Conservation (phyloP, 2,888 invertebrate species). For the Masnerella sp. region DNA sequence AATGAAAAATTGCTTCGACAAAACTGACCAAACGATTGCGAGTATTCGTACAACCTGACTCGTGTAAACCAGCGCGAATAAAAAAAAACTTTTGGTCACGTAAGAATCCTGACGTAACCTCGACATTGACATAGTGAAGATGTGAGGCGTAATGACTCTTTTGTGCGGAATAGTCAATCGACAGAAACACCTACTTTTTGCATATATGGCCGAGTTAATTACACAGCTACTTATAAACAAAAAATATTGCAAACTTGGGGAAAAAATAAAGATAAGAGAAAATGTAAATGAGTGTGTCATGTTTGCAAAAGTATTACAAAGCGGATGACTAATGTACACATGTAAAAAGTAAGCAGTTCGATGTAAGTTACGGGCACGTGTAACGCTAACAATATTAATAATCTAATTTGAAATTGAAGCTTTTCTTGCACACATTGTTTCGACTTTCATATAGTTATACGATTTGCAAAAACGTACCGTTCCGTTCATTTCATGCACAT, state of each 20-base stretch:
- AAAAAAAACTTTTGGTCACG: constrained; percentile 57
- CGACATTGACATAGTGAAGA: constrained; percentile 55
- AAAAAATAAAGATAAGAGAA: constrained; percentile 44
- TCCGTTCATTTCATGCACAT: no score
- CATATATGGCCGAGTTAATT: constrained; percentile 42
- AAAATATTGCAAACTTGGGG: constrained; percentile 38
- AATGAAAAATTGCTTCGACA: constrained; percentile 43
- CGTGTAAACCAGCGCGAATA: constrained; percentile 21
- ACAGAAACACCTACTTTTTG: constrained; percentile 40
- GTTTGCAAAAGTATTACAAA: constrained; percentile 53
- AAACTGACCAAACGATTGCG: constrained; percentile 38
- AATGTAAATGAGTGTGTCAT: constrained; percentile 53
- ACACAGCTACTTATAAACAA: constrained; percentile 38
- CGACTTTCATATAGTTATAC: no score
- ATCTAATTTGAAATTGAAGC: constrained; percentile 10
- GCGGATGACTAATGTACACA: constrained; percentile 45
- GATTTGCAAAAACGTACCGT: no score
- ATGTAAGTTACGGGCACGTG: constrained; percentile 18
- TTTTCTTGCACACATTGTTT: no score
- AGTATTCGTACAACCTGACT: constrained; percentile 3
- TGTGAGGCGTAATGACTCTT: constrained; percentile 56
- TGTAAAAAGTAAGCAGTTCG: constrained; percentile 39
- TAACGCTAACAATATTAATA: constrained; percentile 21
- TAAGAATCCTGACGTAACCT: constrained; percentile 56
- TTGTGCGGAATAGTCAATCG: constrained; percentile 45